Evolutionary conservation across 2,113 vertebrate species (phyloP), one percentile per base, ranked within the genome.

Genomic region (Hippocampus abdominalis): DNA sequence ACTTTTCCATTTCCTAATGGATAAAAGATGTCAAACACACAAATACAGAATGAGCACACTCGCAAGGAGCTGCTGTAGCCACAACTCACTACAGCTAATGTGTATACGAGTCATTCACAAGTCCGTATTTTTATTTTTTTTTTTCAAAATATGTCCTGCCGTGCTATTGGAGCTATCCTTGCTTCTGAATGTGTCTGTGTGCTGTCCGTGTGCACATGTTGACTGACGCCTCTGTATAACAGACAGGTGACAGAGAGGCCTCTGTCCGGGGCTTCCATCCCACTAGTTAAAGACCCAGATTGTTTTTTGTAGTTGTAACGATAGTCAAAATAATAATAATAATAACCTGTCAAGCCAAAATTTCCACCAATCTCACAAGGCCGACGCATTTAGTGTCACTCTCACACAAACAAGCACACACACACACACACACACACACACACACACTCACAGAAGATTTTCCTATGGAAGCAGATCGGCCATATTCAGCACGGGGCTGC

Each of bases 401-500:
- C 74, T 70, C 76, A 60, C 59, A 69, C 64, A 40, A 23, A 36
- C n/a, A 13, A 67, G 18, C 65, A 25, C 64, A 44, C 61, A 48
- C 70, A 63, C 3, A 48, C 74, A 69, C 64, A 40, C 29, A 36
- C n/a, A 13, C 69, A 21, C 65, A 25, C 64, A 44, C 61, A 48
- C 70, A 63, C 3, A 48, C 74, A 36, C 69, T 42, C 57, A 69
- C 75, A 75, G 75, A 81, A 51, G 29, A 4, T 32, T 84, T 84
- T 83, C 71, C 74, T 86, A 77, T 79, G 84, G 73, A 76, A 74
- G 67, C 68, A 68, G 85, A 78, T 86, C 75, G 87, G 79, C 76
- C 86, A 76, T 88, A 86, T 86, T 90, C 85, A 80, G 83, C 86
- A 85, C 66, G 29, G 66, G 81, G 4, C 81, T 87, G 87, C 65